Percentiles rank a stretch among this genome's conserved stretches.
Evolutionary conservation across 2,888 invertebrate genomes (phyloP).

Genomic region (Lasius platythorax): DNA sequence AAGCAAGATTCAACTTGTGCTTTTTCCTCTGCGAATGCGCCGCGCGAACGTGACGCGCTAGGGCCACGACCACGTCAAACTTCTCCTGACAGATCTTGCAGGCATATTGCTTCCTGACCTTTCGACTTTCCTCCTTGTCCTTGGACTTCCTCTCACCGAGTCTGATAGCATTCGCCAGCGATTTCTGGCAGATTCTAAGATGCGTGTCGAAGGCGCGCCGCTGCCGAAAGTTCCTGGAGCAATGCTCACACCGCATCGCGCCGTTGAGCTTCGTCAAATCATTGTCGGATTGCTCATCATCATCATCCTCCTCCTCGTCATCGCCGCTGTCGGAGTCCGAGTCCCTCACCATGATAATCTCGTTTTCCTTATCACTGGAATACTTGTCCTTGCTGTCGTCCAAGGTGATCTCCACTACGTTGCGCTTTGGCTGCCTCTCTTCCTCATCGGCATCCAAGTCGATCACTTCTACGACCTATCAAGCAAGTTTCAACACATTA

Average conservation of each 20-base stretch:
- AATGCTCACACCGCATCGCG: slow-evolving; percentile 79
- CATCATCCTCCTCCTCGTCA: slow-evolving; percentile 59
- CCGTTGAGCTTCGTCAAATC: slow-evolving; percentile 62
- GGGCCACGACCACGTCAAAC: slow-evolving; percentile 82
- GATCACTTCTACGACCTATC: slow-evolving; percentile 80
- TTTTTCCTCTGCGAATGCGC: slow-evolving; percentile 79
- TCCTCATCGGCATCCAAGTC: slow-evolving; percentile 83
- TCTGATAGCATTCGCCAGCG: slow-evolving; percentile 67
- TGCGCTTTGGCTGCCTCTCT: slow-evolving; percentile 64
- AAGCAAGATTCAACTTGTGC: slow-evolving; percentile 64
- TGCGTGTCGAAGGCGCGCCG: slow-evolving; percentile 81
- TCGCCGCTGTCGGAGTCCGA: slow-evolving; percentile 72
- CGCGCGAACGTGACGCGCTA: slow-evolving; percentile 82
- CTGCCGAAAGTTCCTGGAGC: slow-evolving; percentile 80
- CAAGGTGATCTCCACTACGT: slow-evolving; percentile 80
- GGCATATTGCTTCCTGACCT: slow-evolving; percentile 76
- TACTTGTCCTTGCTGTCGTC: slow-evolving; percentile 83
- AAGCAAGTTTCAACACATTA: background rate
- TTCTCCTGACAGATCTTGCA: slow-evolving; percentile 83
- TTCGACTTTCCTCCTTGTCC: slow-evolving; percentile 53
- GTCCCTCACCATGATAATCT: slow-evolving; percentile 83
- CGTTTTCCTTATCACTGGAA: slow-evolving; percentile 85
- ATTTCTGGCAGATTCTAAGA: slow-evolving; percentile 80
- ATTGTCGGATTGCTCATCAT: slow-evolving; percentile 46
- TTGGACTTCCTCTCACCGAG: slow-evolving; percentile 62